Percentiles rank a stretch among this genome's conserved stretches.
phyloP scores from a whole-genome alignment of 2,888 invertebrate species.

The Stenoptilia bipunctidactyla region DNA sequence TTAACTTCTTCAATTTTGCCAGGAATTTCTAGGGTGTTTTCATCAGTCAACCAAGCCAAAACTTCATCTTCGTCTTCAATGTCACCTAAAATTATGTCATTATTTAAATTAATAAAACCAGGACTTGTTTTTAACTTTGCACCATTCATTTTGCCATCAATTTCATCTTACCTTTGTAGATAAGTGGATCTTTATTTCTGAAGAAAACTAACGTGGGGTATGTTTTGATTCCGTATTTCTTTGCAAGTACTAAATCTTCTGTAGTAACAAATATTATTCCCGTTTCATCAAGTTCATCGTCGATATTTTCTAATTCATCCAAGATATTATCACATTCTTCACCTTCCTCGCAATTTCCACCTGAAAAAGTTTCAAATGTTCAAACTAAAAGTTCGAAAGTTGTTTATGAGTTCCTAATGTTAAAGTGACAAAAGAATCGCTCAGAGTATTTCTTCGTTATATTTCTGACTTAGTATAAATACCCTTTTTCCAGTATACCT shows the following conservation, averaged over 20 bases:
- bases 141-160: not conserved
- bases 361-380: slow-evolving; percentile 33
- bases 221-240: slow-evolving; percentile 85
- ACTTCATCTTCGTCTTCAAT: slow-evolving; percentile 93
- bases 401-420: too few species aligned
- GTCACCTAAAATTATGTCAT: slow-evolving; percentile 70
- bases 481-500: too few species aligned
- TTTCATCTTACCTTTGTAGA: slow-evolving; percentile 74
- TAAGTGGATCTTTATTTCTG: slow-evolving; percentile 89
- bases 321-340: slow-evolving; percentile 88
- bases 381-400: not conserved
- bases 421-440: too few species aligned
- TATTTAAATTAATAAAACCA: not conserved
- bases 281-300: slow-evolving; percentile 92
- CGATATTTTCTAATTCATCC: slow-evolving; percentile 90
- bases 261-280: slow-evolving; percentile 95
- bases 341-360: slow-evolving; percentile 88
- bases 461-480: too few species aligned
- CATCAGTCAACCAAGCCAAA: slow-evolving; percentile 90
- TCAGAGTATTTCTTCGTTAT: too few species aligned
- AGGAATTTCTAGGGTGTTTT: slow-evolving; percentile 90
- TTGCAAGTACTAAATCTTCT: slow-evolving; percentile 84
- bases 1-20: slow-evolving; percentile 95
- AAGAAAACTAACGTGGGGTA: slow-evolving; percentile 92
- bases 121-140: not conserved